These are phyloP conservation scores for Eutrigla gurnardus DNA, from an alignment of 2,797 vertebrate genomes.

Conservation along the genomic window DNA sequence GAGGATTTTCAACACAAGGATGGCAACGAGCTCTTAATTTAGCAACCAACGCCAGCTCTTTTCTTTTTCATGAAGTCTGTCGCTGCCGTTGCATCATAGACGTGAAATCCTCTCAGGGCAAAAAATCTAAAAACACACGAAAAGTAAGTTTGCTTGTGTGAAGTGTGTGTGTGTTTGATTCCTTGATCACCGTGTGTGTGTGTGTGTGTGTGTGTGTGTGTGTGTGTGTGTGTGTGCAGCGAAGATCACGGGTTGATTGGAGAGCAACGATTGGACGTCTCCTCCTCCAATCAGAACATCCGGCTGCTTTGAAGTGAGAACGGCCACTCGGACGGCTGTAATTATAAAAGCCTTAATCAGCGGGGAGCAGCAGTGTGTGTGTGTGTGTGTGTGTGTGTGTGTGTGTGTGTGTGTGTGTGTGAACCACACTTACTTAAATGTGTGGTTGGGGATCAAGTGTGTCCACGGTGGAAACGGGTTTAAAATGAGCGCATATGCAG, in stretches of 20 bases:
- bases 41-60: not conserved
- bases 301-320: conserved; percentile 68
- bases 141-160: not conserved
- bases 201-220: not conserved
- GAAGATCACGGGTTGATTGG: conserved; percentile 51
- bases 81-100: conserved; percentile 19
- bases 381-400: conserved; percentile 2
- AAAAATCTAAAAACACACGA: too few species aligned
- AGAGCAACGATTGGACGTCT: conserved; percentile 48
- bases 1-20: conserved; percentile 15
- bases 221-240: not conserved
- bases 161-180: not conserved
- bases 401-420: conserved; percentile 13
- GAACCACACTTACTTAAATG: not conserved
- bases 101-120: too few species aligned
- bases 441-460: not conserved
- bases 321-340: conserved; percentile 38
- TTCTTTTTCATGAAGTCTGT: conserved; percentile 1
- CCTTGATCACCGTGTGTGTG: not conserved
- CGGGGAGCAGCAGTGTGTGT: conserved; percentile 37
- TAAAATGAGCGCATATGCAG: conserved; percentile 1
- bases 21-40: conserved; percentile 15
- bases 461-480: conserved; percentile 1
- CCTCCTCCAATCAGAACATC: conserved; percentile 50
- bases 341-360: conserved; percentile 71